phyloP scores from a whole-genome alignment of 1,140 invertebrate species.

The Drosophila nigromelanica region DNA sequence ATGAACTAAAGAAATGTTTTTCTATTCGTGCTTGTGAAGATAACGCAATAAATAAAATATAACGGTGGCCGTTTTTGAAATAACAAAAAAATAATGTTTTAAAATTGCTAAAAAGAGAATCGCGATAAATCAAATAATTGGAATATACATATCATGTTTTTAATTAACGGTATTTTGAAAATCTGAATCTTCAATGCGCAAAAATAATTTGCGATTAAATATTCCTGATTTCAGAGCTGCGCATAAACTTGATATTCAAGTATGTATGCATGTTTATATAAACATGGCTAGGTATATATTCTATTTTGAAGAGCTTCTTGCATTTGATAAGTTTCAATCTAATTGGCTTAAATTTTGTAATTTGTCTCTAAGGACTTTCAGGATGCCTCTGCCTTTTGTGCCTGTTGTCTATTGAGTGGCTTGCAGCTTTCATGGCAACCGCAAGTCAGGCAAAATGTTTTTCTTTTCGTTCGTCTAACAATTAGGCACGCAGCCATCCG shows the following conservation, averaged over 20 bases:
- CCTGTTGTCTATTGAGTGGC: neutral
- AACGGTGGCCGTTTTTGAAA: too few relatives aligned
- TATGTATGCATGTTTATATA: neutral
- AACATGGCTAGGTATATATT: neutral
- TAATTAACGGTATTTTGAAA: too few relatives aligned
- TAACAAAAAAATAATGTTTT: too few relatives aligned
- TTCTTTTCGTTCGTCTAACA: constrained; percentile 53
- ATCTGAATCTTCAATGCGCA: too few relatives aligned
- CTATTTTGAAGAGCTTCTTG: neutral
- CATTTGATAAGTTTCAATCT: constrained; percentile 4
- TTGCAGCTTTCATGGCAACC: constrained; percentile 42
- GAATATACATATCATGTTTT: too few relatives aligned
- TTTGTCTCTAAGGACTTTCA: constrained; percentile 14
- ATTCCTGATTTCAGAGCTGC: neutral
- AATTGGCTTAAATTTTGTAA: constrained; percentile 18
- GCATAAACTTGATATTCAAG: neutral
- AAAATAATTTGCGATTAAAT: neutral
- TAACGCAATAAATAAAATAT: too few relatives aligned
- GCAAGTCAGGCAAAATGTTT: constrained; percentile 37
- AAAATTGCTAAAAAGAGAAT: too few relatives aligned
- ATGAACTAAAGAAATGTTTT: too few relatives aligned
- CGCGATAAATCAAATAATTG: too few relatives aligned
- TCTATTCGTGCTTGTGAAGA: too few relatives aligned
- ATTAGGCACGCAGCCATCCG: constrained; percentile 65
- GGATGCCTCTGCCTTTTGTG: constrained; percentile 6